These are phyloP conservation scores for Apomyelois bistriatella DNA, from an alignment of 2,888 invertebrate species.

Conservation along the genomic window DNA sequence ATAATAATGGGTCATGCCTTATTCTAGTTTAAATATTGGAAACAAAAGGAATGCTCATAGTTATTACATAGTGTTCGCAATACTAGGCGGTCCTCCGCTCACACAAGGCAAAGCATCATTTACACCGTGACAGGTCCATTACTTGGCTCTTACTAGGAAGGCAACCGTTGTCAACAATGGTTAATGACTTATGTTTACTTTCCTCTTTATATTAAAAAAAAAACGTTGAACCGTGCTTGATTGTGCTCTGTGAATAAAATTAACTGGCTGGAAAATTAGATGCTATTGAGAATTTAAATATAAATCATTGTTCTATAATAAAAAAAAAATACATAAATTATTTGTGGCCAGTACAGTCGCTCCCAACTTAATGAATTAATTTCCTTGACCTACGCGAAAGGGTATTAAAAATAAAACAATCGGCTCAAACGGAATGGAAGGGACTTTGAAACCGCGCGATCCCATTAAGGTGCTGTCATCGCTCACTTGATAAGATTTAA, in stretches of 20 bases:
- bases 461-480: constrained; percentile 78
- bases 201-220: not conserved
- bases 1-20: no score
- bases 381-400: constrained; percentile 26
- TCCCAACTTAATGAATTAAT: constrained; percentile 22
- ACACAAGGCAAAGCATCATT: not conserved
- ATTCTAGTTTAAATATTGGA: not conserved
- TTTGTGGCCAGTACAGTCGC: constrained; percentile 1
- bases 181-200: not conserved
- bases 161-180: constrained; percentile 1
- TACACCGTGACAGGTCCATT: constrained; percentile 4
- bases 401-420: constrained; percentile 39
- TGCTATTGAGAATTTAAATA: not conserved
- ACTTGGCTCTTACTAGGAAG: not conserved
- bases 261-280: not conserved
- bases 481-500: constrained; percentile 76
- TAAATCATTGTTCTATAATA: not conserved
- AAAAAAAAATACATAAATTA: not conserved
- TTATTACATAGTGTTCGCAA: not conserved
- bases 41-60: not conserved
- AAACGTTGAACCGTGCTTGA: no score
- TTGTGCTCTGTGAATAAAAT: not conserved
- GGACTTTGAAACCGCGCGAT: constrained; percentile 62
- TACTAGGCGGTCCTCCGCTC: not conserved
- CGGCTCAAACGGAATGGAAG: constrained; percentile 44